phyloP scores from a whole-genome alignment of 2,113 vertebrate genomes.

The Zingel zingel region DNA sequence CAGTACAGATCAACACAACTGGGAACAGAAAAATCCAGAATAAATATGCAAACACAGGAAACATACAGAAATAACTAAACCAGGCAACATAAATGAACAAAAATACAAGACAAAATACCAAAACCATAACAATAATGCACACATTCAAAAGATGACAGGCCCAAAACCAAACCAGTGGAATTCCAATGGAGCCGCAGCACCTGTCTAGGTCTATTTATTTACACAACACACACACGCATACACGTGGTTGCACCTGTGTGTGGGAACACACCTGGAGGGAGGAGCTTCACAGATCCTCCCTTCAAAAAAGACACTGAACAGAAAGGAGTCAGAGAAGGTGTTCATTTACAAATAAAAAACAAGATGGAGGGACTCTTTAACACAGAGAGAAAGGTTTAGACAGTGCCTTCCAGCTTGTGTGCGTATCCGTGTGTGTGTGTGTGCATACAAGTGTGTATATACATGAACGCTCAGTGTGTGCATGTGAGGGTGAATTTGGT shows the following conservation, averaged over 20 bases:
- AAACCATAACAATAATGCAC: too few relatives aligned
- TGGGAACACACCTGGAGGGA: conserved; percentile 42
- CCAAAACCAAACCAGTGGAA: conserved; percentile 26
- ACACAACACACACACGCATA: neutral
- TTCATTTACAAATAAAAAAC: conserved; percentile 12
- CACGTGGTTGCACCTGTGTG: conserved; percentile 37
- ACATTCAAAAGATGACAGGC: neutral
- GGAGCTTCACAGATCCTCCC: conserved; percentile 19
- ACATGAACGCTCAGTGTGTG: conserved; percentile 10
- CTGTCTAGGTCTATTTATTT: neutral
- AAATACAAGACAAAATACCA: too few relatives aligned
- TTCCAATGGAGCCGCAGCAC: neutral
- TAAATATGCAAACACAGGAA: too few relatives aligned
- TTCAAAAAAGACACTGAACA: neutral
- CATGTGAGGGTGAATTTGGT: conserved; percentile 30
- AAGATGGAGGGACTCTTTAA: neutral
- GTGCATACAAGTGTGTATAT: neutral
- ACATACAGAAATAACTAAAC: too few relatives aligned
- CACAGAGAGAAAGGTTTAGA: neutral
- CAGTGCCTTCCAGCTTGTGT: conserved; percentile 1
- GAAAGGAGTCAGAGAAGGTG: neutral
- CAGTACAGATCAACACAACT: too few relatives aligned
- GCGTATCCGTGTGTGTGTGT: accelerated
- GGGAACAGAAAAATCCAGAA: too few relatives aligned
- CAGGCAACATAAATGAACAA: too few relatives aligned